Base-by-base conservation (phyloP, 2,888 invertebrate species). In the Polyommatus iphigenia region DNA sequence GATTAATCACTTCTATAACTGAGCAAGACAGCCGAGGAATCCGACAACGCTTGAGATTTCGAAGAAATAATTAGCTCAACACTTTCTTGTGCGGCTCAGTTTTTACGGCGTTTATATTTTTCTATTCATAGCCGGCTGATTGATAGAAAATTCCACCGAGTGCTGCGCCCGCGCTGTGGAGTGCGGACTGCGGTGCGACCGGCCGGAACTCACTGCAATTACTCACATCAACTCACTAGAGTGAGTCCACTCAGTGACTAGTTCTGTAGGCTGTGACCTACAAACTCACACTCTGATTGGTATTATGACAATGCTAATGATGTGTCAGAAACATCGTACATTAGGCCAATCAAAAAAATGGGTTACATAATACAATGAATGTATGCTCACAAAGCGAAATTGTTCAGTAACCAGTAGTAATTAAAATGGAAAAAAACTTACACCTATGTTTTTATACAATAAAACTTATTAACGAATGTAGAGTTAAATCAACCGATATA, bases 31-130 rank as follows among this genome's bases (percentile, higher is more conserved):
- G 29, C 67, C 29, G 1, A 15, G 67, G 67, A 67, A 67, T 67
- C 67, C 29, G 67, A 67, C 67, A 67, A 18, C 15, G 67, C 29
- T 32, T 18, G 67, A 67, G 67, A 67, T 67, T 67, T 67, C 67
- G 29, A 67, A 67, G 67, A 67, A 67, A 67, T 67, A 67, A 67
- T 67, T 67, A 67, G 67, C 67, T 67, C 67, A 67, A 67, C 67
- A 32, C 67, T 67, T 67, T 67, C 67, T 67, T 67, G 67, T 15
- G 67, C 29, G 29, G 67, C 29, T 13, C 67, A 32, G 15, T 67
- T 67, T 67, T 67, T 67, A 67, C 67, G 67, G 29, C 67, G 67
- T 67, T 67, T 67, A 67, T 67, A 67, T 67, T 67, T 67, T 67
- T 67, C 67, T 67, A 67, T 67, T 67, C 67, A 67, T 29, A 67